Evolutionary conservation across 2,113 vertebrate species (phyloP).

Genomic region (Corythaixoides concolor): DNA sequence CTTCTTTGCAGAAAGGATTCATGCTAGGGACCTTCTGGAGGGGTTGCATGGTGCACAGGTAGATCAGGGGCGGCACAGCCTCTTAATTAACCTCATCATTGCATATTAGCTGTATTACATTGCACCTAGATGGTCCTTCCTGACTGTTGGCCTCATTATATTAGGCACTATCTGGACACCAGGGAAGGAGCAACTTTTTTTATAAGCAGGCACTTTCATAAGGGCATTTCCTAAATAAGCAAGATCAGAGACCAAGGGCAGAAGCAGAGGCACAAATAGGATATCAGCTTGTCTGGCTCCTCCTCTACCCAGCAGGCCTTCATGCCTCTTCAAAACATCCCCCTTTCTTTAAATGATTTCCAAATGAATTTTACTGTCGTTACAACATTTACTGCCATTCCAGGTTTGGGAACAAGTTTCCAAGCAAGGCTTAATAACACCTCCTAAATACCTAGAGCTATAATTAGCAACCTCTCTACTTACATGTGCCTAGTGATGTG

Average conservation of each 20-base stretch:
- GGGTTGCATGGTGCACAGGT: background rate
- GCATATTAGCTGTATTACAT: accelerated
- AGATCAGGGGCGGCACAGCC: background rate
- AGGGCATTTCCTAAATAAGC: background rate
- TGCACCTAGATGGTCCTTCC: background rate
- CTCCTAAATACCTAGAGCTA: background rate
- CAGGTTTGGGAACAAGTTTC: background rate
- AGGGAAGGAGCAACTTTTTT: background rate
- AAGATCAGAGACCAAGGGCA: background rate
- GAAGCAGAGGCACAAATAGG: background rate
- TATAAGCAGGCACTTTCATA: background rate
- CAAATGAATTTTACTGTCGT: background rate
- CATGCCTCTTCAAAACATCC: background rate
- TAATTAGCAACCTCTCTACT: background rate
- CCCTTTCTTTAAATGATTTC: background rate
- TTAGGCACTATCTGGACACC: background rate
- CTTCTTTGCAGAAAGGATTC: background rate
- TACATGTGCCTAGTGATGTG: background rate
- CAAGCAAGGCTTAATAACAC: background rate
- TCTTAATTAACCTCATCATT: background rate
- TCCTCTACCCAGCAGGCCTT: background rate
- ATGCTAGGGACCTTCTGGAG: background rate
- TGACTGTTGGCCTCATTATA: background rate
- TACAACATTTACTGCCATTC: background rate
- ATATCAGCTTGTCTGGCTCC: background rate